These are phyloP conservation scores for Cricetomys ansorgei DNA, from an alignment of 2,113 vertebrate species.

Conservation along the genomic window DNA sequence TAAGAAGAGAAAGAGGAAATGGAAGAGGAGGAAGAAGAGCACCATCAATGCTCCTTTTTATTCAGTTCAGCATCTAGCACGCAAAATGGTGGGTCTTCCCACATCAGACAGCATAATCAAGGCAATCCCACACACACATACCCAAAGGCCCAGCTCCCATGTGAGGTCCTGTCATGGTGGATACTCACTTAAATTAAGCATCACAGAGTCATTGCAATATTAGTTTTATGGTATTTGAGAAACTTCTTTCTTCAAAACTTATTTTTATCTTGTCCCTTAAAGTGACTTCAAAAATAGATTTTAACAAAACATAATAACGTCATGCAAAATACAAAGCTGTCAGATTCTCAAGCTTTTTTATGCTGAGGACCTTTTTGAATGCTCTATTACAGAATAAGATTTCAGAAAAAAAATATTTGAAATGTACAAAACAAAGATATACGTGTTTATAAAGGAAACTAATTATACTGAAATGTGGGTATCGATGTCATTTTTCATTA, in stretches of 20 bases:
- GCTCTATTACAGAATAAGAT: neutral
- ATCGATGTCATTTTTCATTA: neutral
- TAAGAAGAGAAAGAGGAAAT: too few relatives aligned
- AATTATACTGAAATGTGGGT: neutral
- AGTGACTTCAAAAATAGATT: neutral
- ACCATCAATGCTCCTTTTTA: neutral
- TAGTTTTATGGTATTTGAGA: neutral
- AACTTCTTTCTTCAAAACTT: neutral
- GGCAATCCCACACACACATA: neutral
- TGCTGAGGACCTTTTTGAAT: neutral
- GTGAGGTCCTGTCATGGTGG: neutral
- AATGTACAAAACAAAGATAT: neutral
- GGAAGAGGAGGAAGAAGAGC: too few relatives aligned
- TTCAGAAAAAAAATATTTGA: constrained; percentile 14
- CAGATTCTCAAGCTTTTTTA: neutral
- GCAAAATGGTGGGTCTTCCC: too few relatives aligned
- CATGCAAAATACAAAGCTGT: neutral
- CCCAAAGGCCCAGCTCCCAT: too few relatives aligned
- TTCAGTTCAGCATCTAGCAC: neutral
- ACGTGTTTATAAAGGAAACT: neutral
- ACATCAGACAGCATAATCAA: neutral
- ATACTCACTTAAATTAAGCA: neutral
- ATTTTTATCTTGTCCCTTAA: neutral
- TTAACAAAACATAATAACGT: neutral
- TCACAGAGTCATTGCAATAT: neutral